Evolutionary conservation across 2,888 invertebrate genomes (phyloP).

Genomic region (Celastrina argiolus): DNA sequence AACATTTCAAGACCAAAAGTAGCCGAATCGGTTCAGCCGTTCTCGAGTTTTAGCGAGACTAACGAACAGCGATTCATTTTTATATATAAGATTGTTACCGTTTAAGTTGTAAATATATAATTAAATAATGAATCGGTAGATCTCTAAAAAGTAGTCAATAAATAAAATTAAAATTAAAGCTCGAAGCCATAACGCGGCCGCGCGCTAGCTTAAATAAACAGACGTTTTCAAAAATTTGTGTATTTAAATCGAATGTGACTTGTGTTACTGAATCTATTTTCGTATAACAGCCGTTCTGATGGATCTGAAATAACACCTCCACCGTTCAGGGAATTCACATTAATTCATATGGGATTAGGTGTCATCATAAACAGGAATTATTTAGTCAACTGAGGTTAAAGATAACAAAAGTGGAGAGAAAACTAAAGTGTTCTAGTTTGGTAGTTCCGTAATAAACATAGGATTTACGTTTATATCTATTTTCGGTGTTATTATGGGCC

Average conservation of each 20-base stretch:
- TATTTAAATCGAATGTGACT: slow-evolving; percentile 76
- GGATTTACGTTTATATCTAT: slow-evolving; percentile 1
- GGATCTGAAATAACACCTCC: slow-evolving; percentile 70
- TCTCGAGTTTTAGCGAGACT: too few species aligned
- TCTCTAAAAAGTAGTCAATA: slow-evolving; percentile 20
- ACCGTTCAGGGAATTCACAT: slow-evolving; percentile 65
- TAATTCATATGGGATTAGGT: slow-evolving; percentile 76
- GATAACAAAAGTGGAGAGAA: slow-evolving; percentile 58
- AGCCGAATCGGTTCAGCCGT: too few species aligned
- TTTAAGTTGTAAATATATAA: too few species aligned
- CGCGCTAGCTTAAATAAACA: slow-evolving; percentile 74
- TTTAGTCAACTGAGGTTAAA: slow-evolving; percentile 74
- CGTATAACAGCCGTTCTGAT: slow-evolving; percentile 68
- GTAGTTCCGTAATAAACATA: background rate
- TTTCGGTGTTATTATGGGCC: background rate
- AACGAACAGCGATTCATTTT: too few species aligned
- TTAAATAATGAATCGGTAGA: background rate
- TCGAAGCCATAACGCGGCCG: slow-evolving; percentile 38
- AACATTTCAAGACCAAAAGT: too few species aligned
- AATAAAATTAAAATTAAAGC: slow-evolving; percentile 37
- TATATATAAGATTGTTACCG: too few species aligned
- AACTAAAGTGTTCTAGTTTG: slow-evolving; percentile 8
- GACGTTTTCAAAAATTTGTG: slow-evolving; percentile 75
- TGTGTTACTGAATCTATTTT: slow-evolving; percentile 72
- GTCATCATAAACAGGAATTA: slow-evolving; percentile 78